Evolutionary conservation across 2,888 invertebrate genomes (phyloP).

Genomic region (Sinodicranocentrus sp.): DNA sequence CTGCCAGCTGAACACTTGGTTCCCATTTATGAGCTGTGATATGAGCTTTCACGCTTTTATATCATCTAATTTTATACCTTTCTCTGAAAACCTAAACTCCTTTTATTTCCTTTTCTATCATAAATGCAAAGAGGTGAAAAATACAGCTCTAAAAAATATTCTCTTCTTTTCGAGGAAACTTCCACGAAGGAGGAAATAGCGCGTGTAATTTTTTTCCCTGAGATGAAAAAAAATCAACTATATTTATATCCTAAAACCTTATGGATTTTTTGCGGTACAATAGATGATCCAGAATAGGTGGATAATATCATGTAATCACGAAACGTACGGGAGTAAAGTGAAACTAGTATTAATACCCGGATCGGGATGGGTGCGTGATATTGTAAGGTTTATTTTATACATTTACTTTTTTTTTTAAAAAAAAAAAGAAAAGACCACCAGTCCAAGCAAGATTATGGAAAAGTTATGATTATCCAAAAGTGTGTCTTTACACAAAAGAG

Average conservation of each 20-base stretch:
- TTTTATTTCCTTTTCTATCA: not conserved
- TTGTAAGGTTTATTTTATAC: constrained; percentile 37
- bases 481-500: too few relatives aligned
- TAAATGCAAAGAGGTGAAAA: too few relatives aligned
- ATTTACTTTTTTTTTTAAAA: not conserved
- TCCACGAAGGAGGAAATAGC: too few relatives aligned
- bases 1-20: constrained; percentile 29
- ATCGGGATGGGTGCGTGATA: constrained; percentile 25
- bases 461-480: not conserved
- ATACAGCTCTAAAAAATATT: too few relatives aligned
- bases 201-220: too few relatives aligned
- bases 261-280: too few relatives aligned
- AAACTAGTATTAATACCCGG: too few relatives aligned
- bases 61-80: constrained; percentile 29
- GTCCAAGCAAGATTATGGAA: not conserved
- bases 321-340: too few relatives aligned
- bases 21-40: constrained; percentile 46
- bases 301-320: constrained; percentile 53
- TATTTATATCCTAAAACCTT: too few relatives aligned
- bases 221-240: too few relatives aligned
- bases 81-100: not conserved
- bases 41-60: constrained; percentile 29
- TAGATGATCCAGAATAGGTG: not conserved
- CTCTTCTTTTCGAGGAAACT: too few relatives aligned
- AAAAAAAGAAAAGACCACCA: constrained; percentile 9